These are phyloP conservation scores for Microplitis deprimator DNA, from an alignment of 2,888 invertebrate genomes.

Conservation along the genomic window DNA sequence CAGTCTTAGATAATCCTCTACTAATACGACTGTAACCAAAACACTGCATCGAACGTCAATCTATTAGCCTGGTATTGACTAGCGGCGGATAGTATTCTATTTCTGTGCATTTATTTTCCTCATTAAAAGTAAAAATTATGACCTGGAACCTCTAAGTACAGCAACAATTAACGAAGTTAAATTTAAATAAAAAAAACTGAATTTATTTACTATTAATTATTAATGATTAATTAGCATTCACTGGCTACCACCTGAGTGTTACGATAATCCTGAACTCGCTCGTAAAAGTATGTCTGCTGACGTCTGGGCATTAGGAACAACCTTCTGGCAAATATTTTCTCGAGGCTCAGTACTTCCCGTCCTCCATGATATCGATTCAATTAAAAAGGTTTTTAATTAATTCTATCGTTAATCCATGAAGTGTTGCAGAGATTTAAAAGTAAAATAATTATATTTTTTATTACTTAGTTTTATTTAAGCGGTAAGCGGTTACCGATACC, in stretches of 20 bases:
- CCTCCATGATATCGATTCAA: conserved; percentile 61
- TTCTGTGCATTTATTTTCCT: too few species aligned
- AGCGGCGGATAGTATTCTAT: too few species aligned
- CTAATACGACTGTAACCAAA: too few species aligned
- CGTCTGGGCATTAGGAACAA: conserved; percentile 93
- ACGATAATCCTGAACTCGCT: conserved; percentile 79
- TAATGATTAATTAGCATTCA: conserved; percentile 77
- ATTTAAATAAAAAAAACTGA: too few species aligned
- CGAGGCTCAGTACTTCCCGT: conserved; percentile 76
- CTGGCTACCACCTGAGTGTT: conserved; percentile 92
- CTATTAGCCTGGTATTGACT: too few species aligned
- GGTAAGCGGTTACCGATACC: conserved; percentile 81
- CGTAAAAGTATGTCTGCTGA: conserved; percentile 82
- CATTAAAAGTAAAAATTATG: too few species aligned
- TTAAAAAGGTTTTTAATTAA: conserved; percentile 66
- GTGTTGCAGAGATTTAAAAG: background rate
- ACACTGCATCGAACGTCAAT: too few species aligned
- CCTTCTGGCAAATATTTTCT: conserved; percentile 93
- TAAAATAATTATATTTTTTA: background rate
- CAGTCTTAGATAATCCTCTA: too few species aligned
- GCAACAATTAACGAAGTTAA: too few species aligned
- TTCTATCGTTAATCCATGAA: background rate
- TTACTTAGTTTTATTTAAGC: conserved; percentile 76
- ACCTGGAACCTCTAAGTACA: too few species aligned
- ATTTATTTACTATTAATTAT: too few species aligned